Evolutionary conservation across 2,797 vertebrate species (phyloP).

Genomic region (Gymnoscopelus microlampas): DNA sequence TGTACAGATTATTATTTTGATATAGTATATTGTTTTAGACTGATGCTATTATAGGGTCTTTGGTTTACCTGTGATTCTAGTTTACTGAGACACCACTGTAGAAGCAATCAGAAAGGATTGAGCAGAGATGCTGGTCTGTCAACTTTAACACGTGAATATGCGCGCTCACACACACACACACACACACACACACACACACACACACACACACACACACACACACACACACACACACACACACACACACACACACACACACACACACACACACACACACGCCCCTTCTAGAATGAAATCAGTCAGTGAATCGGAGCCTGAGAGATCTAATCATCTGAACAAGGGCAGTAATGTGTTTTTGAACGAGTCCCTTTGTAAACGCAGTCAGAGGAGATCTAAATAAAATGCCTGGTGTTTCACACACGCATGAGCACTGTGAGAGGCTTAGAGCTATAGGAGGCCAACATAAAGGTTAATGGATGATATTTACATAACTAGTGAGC

Average conservation of each 20-base stretch:
- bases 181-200: conserved; percentile 36
- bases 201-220: conserved; percentile 65
- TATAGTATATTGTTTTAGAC: too few relatives aligned
- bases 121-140: conserved; percentile 81
- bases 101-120: conserved; percentile 84
- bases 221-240: conserved; percentile 70
- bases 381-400: conserved; percentile 76
- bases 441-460: too few relatives aligned
- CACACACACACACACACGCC: conserved; percentile 30
- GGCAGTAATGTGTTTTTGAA: conserved; percentile 86
- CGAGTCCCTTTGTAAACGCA: conserved; percentile 81
- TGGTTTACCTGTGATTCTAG: too few relatives aligned
- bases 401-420: conserved; percentile 51
- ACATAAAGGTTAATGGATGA: too few relatives aligned
- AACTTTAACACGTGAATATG: conserved; percentile 78
- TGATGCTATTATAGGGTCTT: too few relatives aligned
- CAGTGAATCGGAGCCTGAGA: conserved; percentile 82
- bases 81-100: too few relatives aligned
- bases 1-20: too few relatives aligned
- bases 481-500: too few relatives aligned
- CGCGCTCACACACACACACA: conserved; percentile 36
- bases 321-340: conserved; percentile 81
- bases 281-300: conserved; percentile 72
- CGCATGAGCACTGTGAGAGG: neutral
- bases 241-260: conserved; percentile 35